A percentile compares a stretch with the other conserved stretches of the same genome.
These are phyloP conservation scores for Ennomos quercinarius DNA, from an alignment of 2,888 invertebrate species.

Conservation along the genomic window DNA sequence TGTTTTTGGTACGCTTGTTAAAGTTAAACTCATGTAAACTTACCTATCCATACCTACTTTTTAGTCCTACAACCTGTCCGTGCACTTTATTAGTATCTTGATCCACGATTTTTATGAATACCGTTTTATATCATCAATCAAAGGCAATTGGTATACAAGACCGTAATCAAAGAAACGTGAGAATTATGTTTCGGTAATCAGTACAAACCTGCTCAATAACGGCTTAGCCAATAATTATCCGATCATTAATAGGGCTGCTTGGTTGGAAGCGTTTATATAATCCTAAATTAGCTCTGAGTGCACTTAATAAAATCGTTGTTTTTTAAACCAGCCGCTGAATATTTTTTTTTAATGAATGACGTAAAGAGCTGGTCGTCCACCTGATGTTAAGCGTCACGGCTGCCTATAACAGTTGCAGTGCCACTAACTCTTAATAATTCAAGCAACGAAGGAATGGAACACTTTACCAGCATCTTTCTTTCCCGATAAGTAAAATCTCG, in stretches of 20 bases:
- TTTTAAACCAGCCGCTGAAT: too few species aligned
- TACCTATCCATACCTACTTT: background rate
- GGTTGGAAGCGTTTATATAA: conserved; percentile 10
- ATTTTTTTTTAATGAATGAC: too few species aligned
- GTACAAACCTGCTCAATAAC: conserved; percentile 21
- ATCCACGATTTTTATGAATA: conserved; percentile 24
- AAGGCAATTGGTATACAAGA: conserved; percentile 36
- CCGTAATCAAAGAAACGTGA: conserved; percentile 47
- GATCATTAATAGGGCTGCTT: conserved; percentile 10
- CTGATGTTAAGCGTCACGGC: too few species aligned
- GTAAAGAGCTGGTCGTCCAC: too few species aligned
- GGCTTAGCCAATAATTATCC: conserved; percentile 19
- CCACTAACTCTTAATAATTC: too few species aligned
- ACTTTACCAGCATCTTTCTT: too few species aligned
- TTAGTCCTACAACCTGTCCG: conserved; percentile 2
- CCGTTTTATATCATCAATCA: conserved; percentile 48
- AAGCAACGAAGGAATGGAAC: too few species aligned
- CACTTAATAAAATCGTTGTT: too few species aligned
- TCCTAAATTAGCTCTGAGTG: conserved; percentile 9
- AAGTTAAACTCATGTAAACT: too few species aligned
- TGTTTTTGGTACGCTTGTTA: too few species aligned
- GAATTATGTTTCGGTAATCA: conserved; percentile 42
- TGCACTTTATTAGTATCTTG: conserved; percentile 5
- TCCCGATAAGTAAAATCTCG: too few species aligned
- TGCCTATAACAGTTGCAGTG: too few species aligned